These are phyloP conservation scores for Lathamus discolor DNA, from an alignment of 2,113 vertebrate genomes.

Conservation along the genomic window DNA sequence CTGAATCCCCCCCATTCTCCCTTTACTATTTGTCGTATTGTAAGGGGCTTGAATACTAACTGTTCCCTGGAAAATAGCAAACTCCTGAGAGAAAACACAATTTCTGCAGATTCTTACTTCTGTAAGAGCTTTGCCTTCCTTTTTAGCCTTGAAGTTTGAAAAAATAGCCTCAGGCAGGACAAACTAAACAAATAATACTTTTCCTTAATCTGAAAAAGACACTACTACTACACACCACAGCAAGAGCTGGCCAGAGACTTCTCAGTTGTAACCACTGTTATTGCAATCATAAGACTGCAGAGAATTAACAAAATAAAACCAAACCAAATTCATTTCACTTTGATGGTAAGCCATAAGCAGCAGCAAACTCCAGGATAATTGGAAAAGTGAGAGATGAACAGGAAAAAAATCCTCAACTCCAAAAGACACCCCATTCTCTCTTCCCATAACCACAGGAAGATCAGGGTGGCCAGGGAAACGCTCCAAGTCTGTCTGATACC, in stretches of 20 bases:
- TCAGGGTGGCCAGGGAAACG: background rate
- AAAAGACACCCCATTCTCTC: background rate
- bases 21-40: background rate
- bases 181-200: constrained; percentile 20
- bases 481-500: background rate
- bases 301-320: constrained; percentile 37
- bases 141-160: background rate
- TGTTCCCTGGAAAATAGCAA: background rate
- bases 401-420: background rate
- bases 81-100: background rate
- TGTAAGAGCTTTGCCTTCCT: background rate
- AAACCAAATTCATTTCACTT: background rate
- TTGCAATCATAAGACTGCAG: background rate
- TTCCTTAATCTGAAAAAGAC: constrained; percentile 10
- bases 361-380: background rate
- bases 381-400: background rate
- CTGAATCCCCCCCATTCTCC: background rate
- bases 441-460: background rate
- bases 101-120: background rate
- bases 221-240: background rate
- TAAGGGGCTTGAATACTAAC: background rate
- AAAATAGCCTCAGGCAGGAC: background rate
- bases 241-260: background rate
- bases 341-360: background rate
- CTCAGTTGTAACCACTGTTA: background rate